phyloP scores from a whole-genome alignment of 2,888 invertebrate genomes.

The Sminthurides aquaticus region DNA sequence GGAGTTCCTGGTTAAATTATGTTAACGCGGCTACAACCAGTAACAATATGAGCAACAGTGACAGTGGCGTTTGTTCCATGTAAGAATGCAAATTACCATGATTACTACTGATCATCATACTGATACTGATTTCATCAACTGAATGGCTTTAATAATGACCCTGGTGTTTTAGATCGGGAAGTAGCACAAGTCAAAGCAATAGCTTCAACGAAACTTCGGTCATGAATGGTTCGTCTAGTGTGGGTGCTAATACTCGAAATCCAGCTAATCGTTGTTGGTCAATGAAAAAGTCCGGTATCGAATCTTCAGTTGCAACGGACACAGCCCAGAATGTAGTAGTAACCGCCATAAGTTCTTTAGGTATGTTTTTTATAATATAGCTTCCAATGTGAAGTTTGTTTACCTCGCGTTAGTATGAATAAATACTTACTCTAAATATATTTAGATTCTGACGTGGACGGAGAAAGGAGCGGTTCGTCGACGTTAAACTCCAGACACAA shows the following conservation, averaged over 20 bases:
- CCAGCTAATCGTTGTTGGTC: conserved; percentile 34
- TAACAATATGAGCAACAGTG: conserved; percentile 39
- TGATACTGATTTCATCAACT: too few relatives aligned
- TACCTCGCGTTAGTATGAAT: too few relatives aligned
- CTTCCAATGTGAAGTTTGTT: neutral
- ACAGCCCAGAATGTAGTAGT: conserved; percentile 42
- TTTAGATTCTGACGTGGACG: conserved; percentile 17
- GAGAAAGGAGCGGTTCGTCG: conserved; percentile 8
- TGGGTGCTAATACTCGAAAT: neutral
- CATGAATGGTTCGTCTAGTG: conserved; percentile 11
- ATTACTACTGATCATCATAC: too few relatives aligned
- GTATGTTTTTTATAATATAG: conserved; percentile 4
- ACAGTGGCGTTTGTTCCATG: conserved; percentile 43
- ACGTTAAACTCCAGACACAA: conserved; percentile 23
- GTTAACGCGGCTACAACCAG: conserved; percentile 44
- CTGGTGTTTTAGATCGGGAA: conserved; percentile 29
- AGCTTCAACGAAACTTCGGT: conserved; percentile 26
- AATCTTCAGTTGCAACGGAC: conserved; percentile 38
- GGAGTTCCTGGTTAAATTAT: conserved; percentile 70
- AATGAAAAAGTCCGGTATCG: conserved; percentile 30
- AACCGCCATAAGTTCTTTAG: conserved; percentile 34
- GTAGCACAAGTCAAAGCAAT: conserved; percentile 36
- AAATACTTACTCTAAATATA: too few relatives aligned
- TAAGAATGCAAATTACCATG: too few relatives aligned
- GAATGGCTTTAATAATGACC: too few relatives aligned